Base-by-base conservation (phyloP, 2,797 vertebrate genomes). In the Martes flavigula region DNA sequence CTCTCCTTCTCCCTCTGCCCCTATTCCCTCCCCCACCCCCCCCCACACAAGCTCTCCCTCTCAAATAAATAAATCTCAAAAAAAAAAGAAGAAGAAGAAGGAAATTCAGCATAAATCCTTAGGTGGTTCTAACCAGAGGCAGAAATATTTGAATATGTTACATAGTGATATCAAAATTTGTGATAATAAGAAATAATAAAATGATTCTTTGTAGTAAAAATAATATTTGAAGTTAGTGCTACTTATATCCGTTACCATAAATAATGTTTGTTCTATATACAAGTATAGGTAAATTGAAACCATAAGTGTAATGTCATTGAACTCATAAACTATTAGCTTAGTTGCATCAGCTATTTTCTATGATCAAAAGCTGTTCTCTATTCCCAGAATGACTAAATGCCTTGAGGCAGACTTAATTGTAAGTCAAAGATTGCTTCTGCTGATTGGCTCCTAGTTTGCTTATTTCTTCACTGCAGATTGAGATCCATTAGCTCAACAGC, bases 151-250 rank as follows among this genome's bases (percentile, higher is more conserved):
- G 32, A 73, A 60, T 79, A 58, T 17, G 2, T 84, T 93, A 60
- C n/a, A 54, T 64, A 64, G 32, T 56, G 40, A 73, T 54, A 35
- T 7, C 27, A 58, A 90, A 77, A 10, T 58, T 11, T 85, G 35
- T 68, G 14, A 48, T 38, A 13, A 17, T 64, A 88, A 82, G 30
- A 56, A 46, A 85, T 58, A 58, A 51, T 56, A 56, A 56, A 43
- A 68, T 68, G 60, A 62, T 38, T 87, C 90, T 95, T 89, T 35
- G 68, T 46, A 86, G 78, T 83, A 92, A 83, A 89, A 92, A 64
- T 70, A 70, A 25, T 77, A 78, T 86, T 38, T 62, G 32, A 89
- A 94, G 1, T 32, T 48, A 88, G 21, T 10, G 7, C 11, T 75
- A 64, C 43, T 81, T 64, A 77, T 1, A 35, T 56, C 14, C 10